Evolutionary conservation across 2,888 invertebrate genomes (phyloP), one percentile per base, ranked within the genome.

Genomic region (Chloroclystis v-ata): DNA sequence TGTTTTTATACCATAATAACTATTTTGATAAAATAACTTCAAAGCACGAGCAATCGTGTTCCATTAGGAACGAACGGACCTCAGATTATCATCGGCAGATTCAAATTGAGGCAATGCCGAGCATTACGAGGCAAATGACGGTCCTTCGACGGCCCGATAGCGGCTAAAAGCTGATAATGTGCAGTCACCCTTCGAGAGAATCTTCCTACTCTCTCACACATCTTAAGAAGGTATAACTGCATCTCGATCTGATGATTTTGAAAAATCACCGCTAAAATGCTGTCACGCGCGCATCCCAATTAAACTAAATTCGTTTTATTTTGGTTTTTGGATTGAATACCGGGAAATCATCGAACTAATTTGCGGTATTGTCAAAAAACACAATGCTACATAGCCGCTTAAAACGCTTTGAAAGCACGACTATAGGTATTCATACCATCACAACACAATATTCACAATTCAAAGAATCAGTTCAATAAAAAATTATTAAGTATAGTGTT

Each of bases 51-150:
- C 43, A 51, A 40, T 58, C 62, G 56, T 60, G 62, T 63, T 66
- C 74, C 77, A 78, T 78, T 77, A 76, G 57, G 57, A 63, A 59
- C 60, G 68, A 69, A 62, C 59, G 61, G 62, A 67, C 61, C 63
- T 67, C 61, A 67, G 65, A 66, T 68, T 67, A 69, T 67, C 59
- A 67, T 63, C 69, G 61, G 69, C 67, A 68, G 70, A 75, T 76
- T 76, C 74, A 78, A 79, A 77, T 76, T 73, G 77, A 74, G 68
- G 77, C 73, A 74, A 81, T 78, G 78, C 72, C 61, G 65, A 59
- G 75, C 75, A 82, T 82, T 82, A 82, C 73, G 54, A 69, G 63
- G 71, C 77, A 76, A 82, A 81, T 79, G 82, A 77, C 75, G 70
- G 9, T 20, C 20, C 69, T n/a, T n/a, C 26, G 26, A 26, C 65